phyloP scores from a whole-genome alignment of 2,888 invertebrate genomes.

The Eulithis prunata region DNA sequence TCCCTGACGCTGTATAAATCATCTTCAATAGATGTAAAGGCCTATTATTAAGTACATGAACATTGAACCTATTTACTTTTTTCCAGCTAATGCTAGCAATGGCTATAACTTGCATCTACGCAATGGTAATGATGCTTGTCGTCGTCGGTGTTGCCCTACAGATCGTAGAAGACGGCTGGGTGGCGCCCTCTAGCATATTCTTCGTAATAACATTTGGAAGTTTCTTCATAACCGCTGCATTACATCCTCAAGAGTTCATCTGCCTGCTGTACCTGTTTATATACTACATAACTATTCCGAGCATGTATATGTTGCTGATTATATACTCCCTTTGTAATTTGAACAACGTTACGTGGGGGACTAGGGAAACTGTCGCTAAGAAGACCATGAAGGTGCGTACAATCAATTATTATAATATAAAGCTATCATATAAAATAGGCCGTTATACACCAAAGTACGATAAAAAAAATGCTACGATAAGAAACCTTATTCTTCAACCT shows the following conservation, averaged over 20 bases:
- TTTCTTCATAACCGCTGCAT: slow-evolving; percentile 85
- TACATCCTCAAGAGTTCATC: slow-evolving; percentile 91
- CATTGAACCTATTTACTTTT: too few species aligned
- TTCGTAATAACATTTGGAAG: slow-evolving; percentile 89
- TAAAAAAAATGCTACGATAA: too few species aligned
- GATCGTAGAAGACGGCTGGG: slow-evolving; percentile 90
- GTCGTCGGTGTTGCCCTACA: slow-evolving; percentile 91
- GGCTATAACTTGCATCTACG: slow-evolving; percentile 90
- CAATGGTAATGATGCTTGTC: slow-evolving; percentile 94
- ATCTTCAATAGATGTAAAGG: too few species aligned
- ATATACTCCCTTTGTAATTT: slow-evolving; percentile 97
- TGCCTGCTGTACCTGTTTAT: slow-evolving; percentile 91
- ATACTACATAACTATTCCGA: slow-evolving; percentile 95
- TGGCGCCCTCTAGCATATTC: slow-evolving; percentile 94
- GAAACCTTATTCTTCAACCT: too few species aligned
- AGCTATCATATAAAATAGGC: too few species aligned
- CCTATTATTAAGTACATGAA: too few species aligned
- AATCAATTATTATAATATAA: too few species aligned
- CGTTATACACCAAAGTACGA: too few species aligned
- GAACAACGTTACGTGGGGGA: slow-evolving; percentile 97
- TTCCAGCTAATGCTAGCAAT: slow-evolving; percentile 88
- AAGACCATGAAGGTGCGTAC: slow-evolving; percentile 67
- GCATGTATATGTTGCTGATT: slow-evolving; percentile 96
- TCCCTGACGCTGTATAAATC: too few species aligned
- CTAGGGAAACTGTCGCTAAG: slow-evolving; percentile 89